A percentile compares a stretch with the other conserved stretches of the same genome.
phyloP scores from a whole-genome alignment of 37 sponge, comb jelly and placozoan species.

The Axinella damicornis region DNA sequence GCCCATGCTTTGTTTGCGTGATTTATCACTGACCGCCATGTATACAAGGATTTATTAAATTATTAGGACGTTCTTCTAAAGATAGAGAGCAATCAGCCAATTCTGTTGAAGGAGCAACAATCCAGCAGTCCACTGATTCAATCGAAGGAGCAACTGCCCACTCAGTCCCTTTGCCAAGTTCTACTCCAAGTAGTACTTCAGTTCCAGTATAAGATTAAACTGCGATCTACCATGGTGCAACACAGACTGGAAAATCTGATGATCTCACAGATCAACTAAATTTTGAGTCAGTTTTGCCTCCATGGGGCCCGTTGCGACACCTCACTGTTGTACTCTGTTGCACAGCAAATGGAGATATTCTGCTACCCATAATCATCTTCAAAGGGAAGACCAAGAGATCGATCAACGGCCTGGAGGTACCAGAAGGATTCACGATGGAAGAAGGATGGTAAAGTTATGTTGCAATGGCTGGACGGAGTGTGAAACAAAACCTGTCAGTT shows the following conservation, averaged over 20 bases:
- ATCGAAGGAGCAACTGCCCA: too few species aligned
- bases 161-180: too few species aligned
- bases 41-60: too few species aligned
- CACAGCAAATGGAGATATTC: neutral
- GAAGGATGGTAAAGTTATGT: slow-evolving; percentile 7
- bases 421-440: neutral
- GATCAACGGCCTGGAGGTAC: neutral
- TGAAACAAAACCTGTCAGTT: neutral
- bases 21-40: too few species aligned
- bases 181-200: too few species aligned
- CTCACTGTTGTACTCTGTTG: neutral
- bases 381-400: neutral
- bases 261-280: slow-evolving; percentile 8
- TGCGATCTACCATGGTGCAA: slow-evolving; percentile 1
- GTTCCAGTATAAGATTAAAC: slow-evolving; percentile 7
- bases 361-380: slow-evolving; percentile 8
- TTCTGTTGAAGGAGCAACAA: too few species aligned
- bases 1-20: too few species aligned
- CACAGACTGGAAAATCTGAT: slow-evolving; percentile 8
- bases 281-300: neutral
- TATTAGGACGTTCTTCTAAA: too few species aligned
- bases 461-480: neutral
- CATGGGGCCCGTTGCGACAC: neutral
- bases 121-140: too few species aligned
- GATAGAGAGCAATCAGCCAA: too few species aligned